Conservation (phyloP, 2,888 invertebrate genomes). For the Exephanes ischioxanthus region DNA sequence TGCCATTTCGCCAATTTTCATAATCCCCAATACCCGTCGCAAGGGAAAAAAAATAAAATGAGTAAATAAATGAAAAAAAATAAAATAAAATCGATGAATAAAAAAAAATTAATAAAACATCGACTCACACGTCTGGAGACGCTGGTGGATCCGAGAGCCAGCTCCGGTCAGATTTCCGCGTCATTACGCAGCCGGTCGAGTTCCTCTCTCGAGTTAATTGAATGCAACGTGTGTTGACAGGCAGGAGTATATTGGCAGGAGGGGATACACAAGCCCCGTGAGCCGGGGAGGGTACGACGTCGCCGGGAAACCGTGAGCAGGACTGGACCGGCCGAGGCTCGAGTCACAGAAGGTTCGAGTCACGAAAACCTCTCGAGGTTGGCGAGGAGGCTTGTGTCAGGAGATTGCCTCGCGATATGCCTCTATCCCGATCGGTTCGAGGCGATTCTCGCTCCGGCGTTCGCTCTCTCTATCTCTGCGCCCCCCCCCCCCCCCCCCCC, state of each 20-base stretch:
- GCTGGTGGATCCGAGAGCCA: conserved; percentile 47
- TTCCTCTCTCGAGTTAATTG: conserved; percentile 82
- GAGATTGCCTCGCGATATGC: conserved; percentile 83
- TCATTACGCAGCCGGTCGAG: conserved; percentile 81
- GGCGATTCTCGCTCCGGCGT: conserved; percentile 63
- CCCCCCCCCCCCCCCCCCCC: conserved; percentile 71
- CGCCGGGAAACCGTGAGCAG: conserved; percentile 38
- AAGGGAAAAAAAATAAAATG: not conserved
- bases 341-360: conserved; percentile 3
- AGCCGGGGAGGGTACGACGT: conserved; percentile 39
- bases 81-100: too few relatives aligned
- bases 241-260: conserved; percentile 83
- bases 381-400: conserved; percentile 80
- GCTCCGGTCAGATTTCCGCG: conserved; percentile 80
- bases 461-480: not conserved
- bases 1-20: not conserved
- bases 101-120: conserved; percentile 23
- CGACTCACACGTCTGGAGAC: conserved; percentile 36
- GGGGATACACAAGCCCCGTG: conserved; percentile 70
- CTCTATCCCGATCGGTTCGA: conserved; percentile 66
- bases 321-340: conserved; percentile 73
- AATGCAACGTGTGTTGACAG: conserved; percentile 85
- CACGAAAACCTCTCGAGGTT: conserved; percentile 46
- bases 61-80: conserved; percentile 1
- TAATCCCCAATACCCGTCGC: not conserved